Evolutionary conservation across 2,797 vertebrate species (phyloP).

Genomic region (Xerus rutilus): DNA sequence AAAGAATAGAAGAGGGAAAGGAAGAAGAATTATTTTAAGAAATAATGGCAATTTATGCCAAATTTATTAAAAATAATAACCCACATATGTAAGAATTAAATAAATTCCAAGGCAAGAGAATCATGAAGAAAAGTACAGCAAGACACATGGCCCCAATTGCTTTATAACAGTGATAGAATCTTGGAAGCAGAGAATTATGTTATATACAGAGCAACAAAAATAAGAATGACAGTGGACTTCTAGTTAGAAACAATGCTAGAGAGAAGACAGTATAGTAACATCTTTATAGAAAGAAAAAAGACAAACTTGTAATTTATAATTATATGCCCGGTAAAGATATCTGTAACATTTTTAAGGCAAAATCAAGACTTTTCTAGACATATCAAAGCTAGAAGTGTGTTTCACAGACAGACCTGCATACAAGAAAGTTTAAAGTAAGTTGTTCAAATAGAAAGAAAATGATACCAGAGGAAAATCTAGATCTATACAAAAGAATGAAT

Average conservation of each 20-base stretch:
- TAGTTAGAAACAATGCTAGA: neutral
- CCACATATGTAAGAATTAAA: neutral
- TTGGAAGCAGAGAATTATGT: neutral
- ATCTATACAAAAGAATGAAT: neutral
- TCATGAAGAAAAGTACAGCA: neutral
- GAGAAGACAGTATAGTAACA: neutral
- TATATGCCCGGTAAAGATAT: neutral
- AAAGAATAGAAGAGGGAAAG: neutral
- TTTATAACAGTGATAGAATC: neutral
- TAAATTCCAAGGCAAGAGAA: slow-evolving; percentile 20
- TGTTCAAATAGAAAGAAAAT: neutral
- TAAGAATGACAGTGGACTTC: neutral
- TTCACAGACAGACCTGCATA: neutral
- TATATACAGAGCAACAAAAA: neutral
- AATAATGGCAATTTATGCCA: neutral
- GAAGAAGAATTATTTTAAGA: neutral
- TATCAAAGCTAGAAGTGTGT: neutral
- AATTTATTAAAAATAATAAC: slow-evolving; percentile 30
- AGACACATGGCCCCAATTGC: neutral
- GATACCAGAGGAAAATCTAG: neutral
- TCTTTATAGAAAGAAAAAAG: neutral
- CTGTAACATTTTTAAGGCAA: neutral
- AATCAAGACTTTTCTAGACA: slow-evolving; percentile 27
- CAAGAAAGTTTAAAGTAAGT: neutral
- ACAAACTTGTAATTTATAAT: neutral